A percentile compares a stretch with the other conserved stretches of the same genome.
These are phyloP conservation scores for Platysternon megacephalum DNA, from an alignment of 2,113 vertebrate genomes.

Conservation along the genomic window DNA sequence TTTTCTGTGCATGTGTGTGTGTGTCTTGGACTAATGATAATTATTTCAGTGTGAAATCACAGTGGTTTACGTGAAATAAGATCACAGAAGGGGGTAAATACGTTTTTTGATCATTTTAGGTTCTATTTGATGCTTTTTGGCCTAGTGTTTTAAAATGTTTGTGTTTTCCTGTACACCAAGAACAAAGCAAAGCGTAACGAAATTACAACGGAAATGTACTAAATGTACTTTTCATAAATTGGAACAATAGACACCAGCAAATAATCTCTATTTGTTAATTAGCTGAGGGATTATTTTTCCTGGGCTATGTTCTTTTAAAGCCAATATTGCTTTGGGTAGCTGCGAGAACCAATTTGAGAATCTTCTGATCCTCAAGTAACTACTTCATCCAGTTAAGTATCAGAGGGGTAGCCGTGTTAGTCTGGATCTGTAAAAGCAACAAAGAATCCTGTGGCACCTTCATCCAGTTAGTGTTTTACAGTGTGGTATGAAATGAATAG, in stretches of 20 bases:
- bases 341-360: constrained; percentile 43
- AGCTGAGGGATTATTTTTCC: constrained; percentile 52
- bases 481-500: constrained; percentile 17
- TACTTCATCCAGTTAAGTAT: neutral
- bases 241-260: constrained; percentile 71
- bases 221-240: constrained; percentile 68
- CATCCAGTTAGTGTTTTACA: constrained; percentile 8
- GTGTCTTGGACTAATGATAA: constrained; percentile 83
- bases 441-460: too few species aligned
- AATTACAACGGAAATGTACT: constrained; percentile 71
- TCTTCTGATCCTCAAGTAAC: constrained; percentile 39
- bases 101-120: constrained; percentile 85
- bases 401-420: too few species aligned
- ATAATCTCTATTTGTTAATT: constrained; percentile 70
- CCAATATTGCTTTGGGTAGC: constrained; percentile 48
- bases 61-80: constrained; percentile 86
- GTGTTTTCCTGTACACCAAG: constrained; percentile 52
- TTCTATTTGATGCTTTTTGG: constrained; percentile 75
- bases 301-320: constrained; percentile 59
- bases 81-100: constrained; percentile 87
- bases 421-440: too few species aligned
- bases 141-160: constrained; percentile 74
- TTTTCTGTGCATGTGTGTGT: constrained; percentile 46
- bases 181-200: constrained; percentile 72
- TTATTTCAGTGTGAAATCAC: constrained; percentile 90